Conservation (phyloP, 2,888 invertebrate species). For the Lingula anatina region DNA sequence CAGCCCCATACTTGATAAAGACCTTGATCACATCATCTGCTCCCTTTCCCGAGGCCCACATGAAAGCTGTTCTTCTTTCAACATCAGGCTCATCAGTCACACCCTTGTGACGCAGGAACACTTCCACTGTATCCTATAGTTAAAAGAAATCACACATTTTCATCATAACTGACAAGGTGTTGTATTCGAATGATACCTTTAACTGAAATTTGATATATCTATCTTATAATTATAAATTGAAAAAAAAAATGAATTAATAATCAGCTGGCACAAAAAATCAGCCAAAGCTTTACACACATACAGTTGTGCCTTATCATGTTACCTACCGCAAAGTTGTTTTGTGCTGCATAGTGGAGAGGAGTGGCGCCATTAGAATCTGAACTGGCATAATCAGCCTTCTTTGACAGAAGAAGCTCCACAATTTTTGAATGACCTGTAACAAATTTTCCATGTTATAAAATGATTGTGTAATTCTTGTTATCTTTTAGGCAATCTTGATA, state of each 20-base stretch:
- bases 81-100: conserved; percentile 47
- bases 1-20: conserved; percentile 37
- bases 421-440: conserved; percentile 47
- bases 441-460: no score
- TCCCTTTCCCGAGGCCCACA: conserved; percentile 52
- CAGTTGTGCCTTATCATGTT: no score
- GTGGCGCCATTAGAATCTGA: conserved; percentile 52
- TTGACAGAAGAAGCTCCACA: conserved; percentile 40
- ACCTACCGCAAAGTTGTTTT: conserved; percentile 50
- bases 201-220: no score
- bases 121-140: conserved; percentile 47
- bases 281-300: no score
- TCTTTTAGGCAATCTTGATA: no score
- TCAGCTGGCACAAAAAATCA: no score
- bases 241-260: no score
- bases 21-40: conserved; percentile 45
- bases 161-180: no score
- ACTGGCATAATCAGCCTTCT: conserved; percentile 44
- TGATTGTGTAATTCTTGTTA: no score
- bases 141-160: no score
- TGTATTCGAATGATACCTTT: no score
- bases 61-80: conserved; percentile 49
- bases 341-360: conserved; percentile 52
- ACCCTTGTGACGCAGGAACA: conserved; percentile 33
- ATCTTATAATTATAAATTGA: no score